Evolutionary conservation across 2,888 invertebrate genomes (phyloP).

Genomic region (Netelia melanura): DNA sequence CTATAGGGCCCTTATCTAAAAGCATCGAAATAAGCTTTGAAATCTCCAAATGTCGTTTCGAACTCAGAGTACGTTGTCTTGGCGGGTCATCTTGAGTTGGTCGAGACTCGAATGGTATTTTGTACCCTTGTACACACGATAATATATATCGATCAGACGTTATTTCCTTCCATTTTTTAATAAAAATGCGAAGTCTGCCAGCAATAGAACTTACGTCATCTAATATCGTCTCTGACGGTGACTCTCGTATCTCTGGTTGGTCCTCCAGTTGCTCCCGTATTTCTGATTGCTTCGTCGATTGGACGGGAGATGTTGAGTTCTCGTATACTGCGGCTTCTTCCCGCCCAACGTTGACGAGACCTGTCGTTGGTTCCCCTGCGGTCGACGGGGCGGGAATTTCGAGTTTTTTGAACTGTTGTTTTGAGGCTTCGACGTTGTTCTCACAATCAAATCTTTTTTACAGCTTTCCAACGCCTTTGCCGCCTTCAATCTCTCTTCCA

Average conservation of each 20-base stretch:
- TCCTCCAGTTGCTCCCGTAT: conserved; percentile 19
- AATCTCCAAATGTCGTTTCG: too few species aligned
- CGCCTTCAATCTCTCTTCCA: conserved; percentile 59
- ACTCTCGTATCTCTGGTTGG: conserved; percentile 28
- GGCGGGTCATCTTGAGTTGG: too few species aligned
- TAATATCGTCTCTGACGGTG: conserved; percentile 25
- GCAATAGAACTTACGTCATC: too few species aligned
- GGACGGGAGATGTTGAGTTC: neutral
- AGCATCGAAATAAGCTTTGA: too few species aligned
- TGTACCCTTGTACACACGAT: too few species aligned
- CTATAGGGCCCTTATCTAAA: too few species aligned
- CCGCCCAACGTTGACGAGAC: conserved; percentile 4
- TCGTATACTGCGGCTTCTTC: conserved; percentile 1
- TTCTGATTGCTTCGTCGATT: conserved; percentile 25
- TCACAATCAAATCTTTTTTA: conserved; percentile 20
- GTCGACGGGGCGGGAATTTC: neutral
- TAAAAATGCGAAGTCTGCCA: too few species aligned
- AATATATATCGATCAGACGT: too few species aligned
- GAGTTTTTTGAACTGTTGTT: neutral
- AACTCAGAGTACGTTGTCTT: too few species aligned
- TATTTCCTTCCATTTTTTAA: too few species aligned
- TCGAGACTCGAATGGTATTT: too few species aligned
- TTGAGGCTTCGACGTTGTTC: conserved; percentile 10
- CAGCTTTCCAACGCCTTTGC: conserved; percentile 47
- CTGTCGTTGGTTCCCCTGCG: conserved; percentile 6